Percentiles rank a stretch among this genome's conserved stretches.
Conservation (phyloP, 2,888 invertebrate genomes). For the Pristionchus maxplancki region DNA sequence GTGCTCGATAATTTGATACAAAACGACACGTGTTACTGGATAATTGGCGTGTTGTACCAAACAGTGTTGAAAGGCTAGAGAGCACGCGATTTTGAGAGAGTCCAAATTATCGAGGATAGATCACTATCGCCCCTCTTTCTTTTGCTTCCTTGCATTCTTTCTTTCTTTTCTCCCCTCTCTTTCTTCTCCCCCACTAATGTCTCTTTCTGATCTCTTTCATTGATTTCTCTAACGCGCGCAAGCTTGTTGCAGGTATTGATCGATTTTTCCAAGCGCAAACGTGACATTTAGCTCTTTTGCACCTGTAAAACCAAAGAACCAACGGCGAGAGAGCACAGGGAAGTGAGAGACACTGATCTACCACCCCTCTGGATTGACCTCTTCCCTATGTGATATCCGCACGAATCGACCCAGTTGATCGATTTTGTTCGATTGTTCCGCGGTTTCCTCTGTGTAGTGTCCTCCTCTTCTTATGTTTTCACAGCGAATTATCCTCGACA, state of each 20-base stretch:
- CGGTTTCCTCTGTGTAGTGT: not conserved
- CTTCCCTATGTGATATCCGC: not conserved
- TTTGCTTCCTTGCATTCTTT: slow-evolving; percentile 26
- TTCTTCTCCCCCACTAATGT: not conserved
- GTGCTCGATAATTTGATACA: slow-evolving; percentile 6
- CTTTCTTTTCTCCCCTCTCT: slow-evolving; percentile 15
- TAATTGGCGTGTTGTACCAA: not conserved
- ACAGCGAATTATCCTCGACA: not conserved
- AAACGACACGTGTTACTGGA: not conserved
- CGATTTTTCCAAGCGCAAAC: no score
- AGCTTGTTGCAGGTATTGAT: no score
- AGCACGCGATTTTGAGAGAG: not conserved
- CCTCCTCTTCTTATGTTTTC: not conserved
- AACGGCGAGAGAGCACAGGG: no score
- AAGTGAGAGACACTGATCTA: not conserved
- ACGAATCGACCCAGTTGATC: not conserved
- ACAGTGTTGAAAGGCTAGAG: not conserved
- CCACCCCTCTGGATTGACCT: no score
- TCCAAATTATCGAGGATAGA: slow-evolving; percentile 17
- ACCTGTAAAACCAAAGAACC: no score
- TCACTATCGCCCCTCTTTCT: slow-evolving; percentile 28
- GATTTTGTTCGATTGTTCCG: not conserved
- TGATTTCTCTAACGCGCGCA: not conserved
- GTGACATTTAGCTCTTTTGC: no score
- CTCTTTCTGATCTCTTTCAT: not conserved